A percentile compares a stretch with the other conserved stretches of the same genome.
Evolutionary conservation across 2,888 invertebrate genomes (phyloP).

Genomic region (Stenodera caucasica): DNA sequence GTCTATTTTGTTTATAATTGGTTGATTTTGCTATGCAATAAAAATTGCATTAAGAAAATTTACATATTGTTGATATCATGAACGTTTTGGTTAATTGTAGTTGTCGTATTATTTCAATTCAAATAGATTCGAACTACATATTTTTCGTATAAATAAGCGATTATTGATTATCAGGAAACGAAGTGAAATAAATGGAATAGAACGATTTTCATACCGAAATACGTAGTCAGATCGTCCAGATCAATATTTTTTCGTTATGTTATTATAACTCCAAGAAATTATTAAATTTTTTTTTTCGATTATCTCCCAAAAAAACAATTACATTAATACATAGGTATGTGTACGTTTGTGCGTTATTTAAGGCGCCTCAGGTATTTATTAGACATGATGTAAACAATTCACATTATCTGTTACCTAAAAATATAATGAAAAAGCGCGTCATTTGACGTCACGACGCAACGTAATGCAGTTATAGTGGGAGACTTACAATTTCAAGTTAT

Average conservation of each 20-base stretch:
- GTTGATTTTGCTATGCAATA: conserved; percentile 5
- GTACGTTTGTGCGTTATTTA: neutral
- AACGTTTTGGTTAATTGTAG: neutral
- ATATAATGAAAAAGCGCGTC: conserved; percentile 4
- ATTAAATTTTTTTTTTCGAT: no score
- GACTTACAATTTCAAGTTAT: conserved; percentile 19
- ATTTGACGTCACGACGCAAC: conserved; percentile 18
- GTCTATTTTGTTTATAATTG: neutral
- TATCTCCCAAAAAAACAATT: no score
- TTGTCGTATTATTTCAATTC: neutral
- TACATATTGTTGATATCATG: neutral
- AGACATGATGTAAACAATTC: neutral
- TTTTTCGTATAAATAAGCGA: no score
- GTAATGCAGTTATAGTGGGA: conserved; percentile 15
- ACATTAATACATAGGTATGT: no score
- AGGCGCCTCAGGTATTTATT: conserved; percentile 3
- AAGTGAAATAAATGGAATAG: no score
- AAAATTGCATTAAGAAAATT: neutral
- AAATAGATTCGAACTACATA: neutral
- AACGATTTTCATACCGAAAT: no score
- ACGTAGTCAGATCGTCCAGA: no score
- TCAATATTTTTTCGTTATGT: no score
- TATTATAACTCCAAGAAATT: no score
- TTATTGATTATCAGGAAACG: no score
- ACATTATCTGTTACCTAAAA: conserved; percentile 3